Conservation (phyloP, 2,888 invertebrate genomes). For the Lasius platythorax region DNA sequence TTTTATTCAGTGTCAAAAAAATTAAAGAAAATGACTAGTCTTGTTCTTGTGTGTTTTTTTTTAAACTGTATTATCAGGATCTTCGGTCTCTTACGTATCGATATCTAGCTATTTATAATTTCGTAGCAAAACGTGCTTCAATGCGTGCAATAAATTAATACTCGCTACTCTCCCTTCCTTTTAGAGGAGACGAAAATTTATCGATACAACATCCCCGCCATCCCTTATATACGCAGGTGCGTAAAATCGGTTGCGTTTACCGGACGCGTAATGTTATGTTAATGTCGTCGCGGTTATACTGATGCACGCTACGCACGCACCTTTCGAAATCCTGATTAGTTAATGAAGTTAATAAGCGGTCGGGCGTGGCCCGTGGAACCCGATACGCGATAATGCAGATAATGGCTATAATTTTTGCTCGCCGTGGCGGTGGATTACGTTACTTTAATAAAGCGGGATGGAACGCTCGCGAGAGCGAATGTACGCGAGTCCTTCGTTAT, state of each 20-base stretch:
- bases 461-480: constrained; percentile 18
- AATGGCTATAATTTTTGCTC: constrained; percentile 53
- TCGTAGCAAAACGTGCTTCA: background rate
- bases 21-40: too few relatives aligned
- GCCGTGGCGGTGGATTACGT: constrained; percentile 50
- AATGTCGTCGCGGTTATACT: constrained; percentile 47
- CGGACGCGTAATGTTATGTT: constrained; percentile 30
- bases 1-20: too few relatives aligned
- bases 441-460: constrained; percentile 53
- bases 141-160: background rate
- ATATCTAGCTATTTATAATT: background rate
- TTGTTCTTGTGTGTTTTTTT: too few relatives aligned
- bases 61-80: background rate
- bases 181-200: background rate
- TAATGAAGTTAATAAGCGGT: constrained; percentile 56
- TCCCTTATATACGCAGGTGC: constrained; percentile 6
- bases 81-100: background rate
- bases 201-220: constrained; percentile 6
- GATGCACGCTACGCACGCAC: constrained; percentile 36
- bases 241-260: constrained; percentile 38
- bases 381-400: constrained; percentile 55
- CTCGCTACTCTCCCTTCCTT: background rate
- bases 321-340: constrained; percentile 55
- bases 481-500: constrained; percentile 31
- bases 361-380: constrained; percentile 51